Evolutionary conservation across 2,113 vertebrate genomes (phyloP).

Genomic region (Sakesphorus luctuosus): DNA sequence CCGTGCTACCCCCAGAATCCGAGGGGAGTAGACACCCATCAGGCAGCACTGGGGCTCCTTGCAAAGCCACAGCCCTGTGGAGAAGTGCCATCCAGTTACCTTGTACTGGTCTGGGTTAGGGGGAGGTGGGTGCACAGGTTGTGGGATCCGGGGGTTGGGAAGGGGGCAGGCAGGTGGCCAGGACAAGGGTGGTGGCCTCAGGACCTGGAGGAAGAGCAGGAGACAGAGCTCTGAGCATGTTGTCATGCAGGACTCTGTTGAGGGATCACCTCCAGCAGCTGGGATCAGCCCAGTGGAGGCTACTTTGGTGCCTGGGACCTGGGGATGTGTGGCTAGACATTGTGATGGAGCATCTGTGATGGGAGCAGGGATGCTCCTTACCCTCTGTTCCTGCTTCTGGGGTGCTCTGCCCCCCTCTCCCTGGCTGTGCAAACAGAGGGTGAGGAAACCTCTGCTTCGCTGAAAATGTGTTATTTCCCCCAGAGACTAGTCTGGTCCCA

Average conservation of each 20-base stretch:
- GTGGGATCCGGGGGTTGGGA: not conserved
- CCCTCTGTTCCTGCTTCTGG: not conserved
- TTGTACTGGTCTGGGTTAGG: rapidly evolving
- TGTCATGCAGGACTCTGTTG: not conserved
- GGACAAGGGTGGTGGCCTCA: rapidly evolving
- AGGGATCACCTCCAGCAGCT: not conserved
- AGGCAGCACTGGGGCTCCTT: not conserved
- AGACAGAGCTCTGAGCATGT: rapidly evolving
- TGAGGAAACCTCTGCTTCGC: not conserved
- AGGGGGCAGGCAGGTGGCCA: not conserved
- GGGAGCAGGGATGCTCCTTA: not conserved
- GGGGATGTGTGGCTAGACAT: rapidly evolving
- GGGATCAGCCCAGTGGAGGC: not conserved
- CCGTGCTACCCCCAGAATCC: not conserved
- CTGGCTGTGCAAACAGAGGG: not conserved
- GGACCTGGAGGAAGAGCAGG: not conserved
- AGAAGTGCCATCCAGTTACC: too few relatives aligned
- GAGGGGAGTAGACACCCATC: not conserved
- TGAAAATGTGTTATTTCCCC: conserved; percentile 40
- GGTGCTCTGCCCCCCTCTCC: not conserved
- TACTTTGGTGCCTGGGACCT: not conserved
- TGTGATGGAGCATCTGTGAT: not conserved
- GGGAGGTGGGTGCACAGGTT: not conserved
- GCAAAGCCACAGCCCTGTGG: not conserved
- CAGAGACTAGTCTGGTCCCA: conserved; percentile 16